A percentile compares a stretch with the other conserved stretches of the same genome.
phyloP scores from a whole-genome alignment of 2,888 invertebrate genomes.

The Callyntrura sp. region DNA sequence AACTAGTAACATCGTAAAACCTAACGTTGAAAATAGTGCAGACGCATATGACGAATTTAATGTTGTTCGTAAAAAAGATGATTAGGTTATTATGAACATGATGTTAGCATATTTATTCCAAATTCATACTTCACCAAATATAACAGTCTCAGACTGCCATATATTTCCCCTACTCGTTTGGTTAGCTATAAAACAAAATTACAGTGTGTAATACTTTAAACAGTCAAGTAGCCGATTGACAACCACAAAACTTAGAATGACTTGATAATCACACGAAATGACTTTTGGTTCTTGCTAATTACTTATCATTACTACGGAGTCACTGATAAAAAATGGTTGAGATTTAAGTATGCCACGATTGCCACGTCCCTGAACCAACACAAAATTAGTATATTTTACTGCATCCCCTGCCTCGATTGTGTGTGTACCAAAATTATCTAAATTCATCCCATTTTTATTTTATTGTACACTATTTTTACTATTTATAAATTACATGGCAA shows the following conservation, averaged over 20 bases:
- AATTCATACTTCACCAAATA: no score
- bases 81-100: no score
- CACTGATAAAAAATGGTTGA: neutral
- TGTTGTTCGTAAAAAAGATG: neutral
- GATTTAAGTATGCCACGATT: constrained; percentile 14
- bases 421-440: neutral
- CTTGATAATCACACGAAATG: constrained; percentile 35
- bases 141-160: neutral
- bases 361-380: neutral
- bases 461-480: no score
- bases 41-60: neutral
- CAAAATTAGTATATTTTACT: neutral
- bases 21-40: neutral
- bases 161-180: no score
- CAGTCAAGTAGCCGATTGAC: constrained; percentile 11
- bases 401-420: neutral
- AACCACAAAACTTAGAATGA: neutral
- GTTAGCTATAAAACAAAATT: no score
- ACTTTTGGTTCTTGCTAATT: constrained; percentile 16
- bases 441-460: neutral
- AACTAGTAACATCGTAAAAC: neutral
- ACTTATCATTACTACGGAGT: constrained; percentile 2
- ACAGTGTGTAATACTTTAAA: neutral
- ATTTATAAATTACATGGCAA: no score
- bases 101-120: no score